Conservation (phyloP, 1,140 invertebrate species). For the Drosophila saltans region DNA sequence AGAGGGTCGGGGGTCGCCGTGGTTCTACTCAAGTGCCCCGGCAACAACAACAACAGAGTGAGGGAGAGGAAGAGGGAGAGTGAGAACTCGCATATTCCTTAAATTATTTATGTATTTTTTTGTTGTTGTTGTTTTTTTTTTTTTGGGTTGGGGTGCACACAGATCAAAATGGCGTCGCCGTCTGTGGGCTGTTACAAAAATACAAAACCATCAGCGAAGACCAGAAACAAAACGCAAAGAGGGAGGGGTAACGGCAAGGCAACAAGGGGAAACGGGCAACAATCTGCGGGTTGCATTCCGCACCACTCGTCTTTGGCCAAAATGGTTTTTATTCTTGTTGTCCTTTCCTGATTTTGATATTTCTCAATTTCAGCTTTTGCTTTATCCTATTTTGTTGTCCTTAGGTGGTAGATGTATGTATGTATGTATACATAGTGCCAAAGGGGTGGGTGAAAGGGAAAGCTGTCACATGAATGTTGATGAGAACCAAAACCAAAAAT, state of each 20-base stretch:
- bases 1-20: slow-evolving; percentile 20
- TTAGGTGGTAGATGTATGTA: background rate
- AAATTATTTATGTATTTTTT: slow-evolving; percentile 13
- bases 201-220: slow-evolving; percentile 43
- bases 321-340: slow-evolving; percentile 46
- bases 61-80: background rate
- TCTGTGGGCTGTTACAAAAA: slow-evolving; percentile 50
- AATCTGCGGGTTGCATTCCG: slow-evolving; percentile 59
- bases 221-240: background rate
- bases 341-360: slow-evolving; percentile 14
- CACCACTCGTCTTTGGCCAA: slow-evolving; percentile 58
- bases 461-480: background rate
- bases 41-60: slow-evolving; percentile 26
- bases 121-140: slow-evolving; percentile 5
- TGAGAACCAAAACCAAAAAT: background rate
- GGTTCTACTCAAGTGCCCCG: slow-evolving; percentile 34
- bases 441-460: background rate
- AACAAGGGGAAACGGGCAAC: slow-evolving; percentile 11
- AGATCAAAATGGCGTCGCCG: slow-evolving; percentile 20
- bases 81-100: slow-evolving; percentile 4
- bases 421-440: background rate
- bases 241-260: background rate
- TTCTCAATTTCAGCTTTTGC: slow-evolving; percentile 32
- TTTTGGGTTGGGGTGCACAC: slow-evolving; percentile 16
- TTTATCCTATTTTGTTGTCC: slow-evolving; percentile 27